Conservation (phyloP, 2,113 vertebrate species). For the Microcebus griseorufus region DNA sequence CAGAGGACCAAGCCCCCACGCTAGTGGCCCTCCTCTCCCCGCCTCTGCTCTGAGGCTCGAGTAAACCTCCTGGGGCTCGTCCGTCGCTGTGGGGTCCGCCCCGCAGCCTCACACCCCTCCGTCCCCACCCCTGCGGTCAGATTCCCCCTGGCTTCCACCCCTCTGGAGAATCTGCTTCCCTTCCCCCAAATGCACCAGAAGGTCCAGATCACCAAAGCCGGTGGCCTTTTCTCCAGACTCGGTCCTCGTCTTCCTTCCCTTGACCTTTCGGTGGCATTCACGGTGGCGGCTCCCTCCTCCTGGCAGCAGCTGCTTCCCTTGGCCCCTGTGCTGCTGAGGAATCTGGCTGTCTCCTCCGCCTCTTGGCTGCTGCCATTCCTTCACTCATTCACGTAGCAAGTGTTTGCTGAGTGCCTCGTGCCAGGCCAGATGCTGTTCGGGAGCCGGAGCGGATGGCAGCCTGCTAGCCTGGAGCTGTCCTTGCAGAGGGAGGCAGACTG, state of each 20-base stretch:
- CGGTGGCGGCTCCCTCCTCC: not conserved
- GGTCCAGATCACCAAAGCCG: not conserved
- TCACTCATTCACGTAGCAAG: not conserved
- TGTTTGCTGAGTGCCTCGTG: not conserved
- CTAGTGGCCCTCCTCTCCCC: not conserved
- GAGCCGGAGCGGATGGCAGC: not conserved
- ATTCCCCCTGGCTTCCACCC: not conserved
- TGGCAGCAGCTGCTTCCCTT: not conserved
- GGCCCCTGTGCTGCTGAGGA: not conserved
- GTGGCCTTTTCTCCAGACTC: not conserved
- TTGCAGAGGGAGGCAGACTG: not conserved
- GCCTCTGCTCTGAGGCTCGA: not conserved
- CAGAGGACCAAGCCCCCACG: not conserved
- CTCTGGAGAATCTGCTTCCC: not conserved
- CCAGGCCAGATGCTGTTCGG: not conserved
- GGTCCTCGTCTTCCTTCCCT: not conserved
- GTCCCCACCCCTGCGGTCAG: not conserved
- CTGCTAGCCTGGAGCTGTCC: not conserved
- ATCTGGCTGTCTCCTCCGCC: not conserved
- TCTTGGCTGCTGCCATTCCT: not conserved
- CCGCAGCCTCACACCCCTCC: not conserved
- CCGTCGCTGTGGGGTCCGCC: accelerated
- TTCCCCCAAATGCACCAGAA: not conserved
- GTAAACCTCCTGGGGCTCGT: not conserved
- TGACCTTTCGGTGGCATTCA: not conserved